Base-by-base conservation (phyloP, 2,888 invertebrate species). In the Erannis defoliaria region DNA sequence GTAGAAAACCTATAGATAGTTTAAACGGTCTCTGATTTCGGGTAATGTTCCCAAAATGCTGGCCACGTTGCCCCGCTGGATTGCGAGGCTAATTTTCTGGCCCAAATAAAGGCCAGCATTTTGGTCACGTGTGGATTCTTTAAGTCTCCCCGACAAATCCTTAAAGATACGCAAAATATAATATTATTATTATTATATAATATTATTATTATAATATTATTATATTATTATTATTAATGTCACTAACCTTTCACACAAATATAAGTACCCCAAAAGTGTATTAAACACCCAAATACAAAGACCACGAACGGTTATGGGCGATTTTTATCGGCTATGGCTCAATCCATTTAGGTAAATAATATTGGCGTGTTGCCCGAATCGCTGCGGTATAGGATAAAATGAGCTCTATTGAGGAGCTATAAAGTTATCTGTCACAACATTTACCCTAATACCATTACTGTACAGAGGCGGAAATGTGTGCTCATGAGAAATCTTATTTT, bases 281-380 rank as follows among this genome's bases (percentile, higher is more conserved):
- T 48, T n/a, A 37, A 64, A 64, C 60, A 60, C 37, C 10, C 50
- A 42, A 31, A 50, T 5, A 46, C 46, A 31, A 31, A 46, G 46
- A 31, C 31, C 33, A n/a, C 46, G 31, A 65, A 57, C 49, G 56
- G 62, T 54, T 57, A 62, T 64, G n/a, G 51, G 1, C 33, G 50
- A 61, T 61, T 62, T 68, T 64, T 62, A 66, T 62, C 62, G 64
- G 8, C 33, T 37, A 45, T 43, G 31, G 46, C 54, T 50, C 46
- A 55, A 64, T 63, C 67, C 59, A 62, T 63, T 62, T 67, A 62
- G 65, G 65, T 63, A 59, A 61, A 55, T 55, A 61, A 50, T 53
- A 53, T 63, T 67, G 69, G 69, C 65, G 10, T 38, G 29, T 46
- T 50, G 69, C 69, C 69, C 53, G 19, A 45, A 33, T 31, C 31